These are phyloP conservation scores for Oeneis ivallda DNA, from an alignment of 2,888 invertebrate species.

Conservation along the genomic window DNA sequence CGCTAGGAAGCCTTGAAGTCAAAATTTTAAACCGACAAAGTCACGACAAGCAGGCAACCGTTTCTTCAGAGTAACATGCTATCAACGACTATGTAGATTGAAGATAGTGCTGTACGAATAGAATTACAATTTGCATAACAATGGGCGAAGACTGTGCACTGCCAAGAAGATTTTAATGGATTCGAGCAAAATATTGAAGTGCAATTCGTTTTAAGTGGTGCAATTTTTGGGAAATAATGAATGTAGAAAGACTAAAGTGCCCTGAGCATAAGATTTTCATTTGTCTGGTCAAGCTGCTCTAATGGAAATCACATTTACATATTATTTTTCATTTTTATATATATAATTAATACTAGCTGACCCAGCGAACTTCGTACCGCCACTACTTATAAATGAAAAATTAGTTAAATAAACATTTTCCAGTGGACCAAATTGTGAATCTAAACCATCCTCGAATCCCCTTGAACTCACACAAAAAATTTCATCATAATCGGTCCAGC, in stretches of 20 bases:
- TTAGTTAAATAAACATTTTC: too few relatives aligned
- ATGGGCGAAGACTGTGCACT: not conserved
- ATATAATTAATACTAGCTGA: too few relatives aligned
- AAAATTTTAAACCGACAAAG: not conserved
- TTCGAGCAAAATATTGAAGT: not conserved
- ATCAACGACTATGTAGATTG: conserved; percentile 1
- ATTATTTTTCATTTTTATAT: too few relatives aligned
- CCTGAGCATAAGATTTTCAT: not conserved
- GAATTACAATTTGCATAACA: conserved; percentile 1
- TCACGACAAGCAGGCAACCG: not conserved
- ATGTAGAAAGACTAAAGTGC: too few relatives aligned
- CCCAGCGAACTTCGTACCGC: too few relatives aligned
- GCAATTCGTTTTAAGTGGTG: not conserved
- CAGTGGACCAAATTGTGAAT: too few relatives aligned
- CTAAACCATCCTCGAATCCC: too few relatives aligned
- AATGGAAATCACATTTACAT: too few relatives aligned
- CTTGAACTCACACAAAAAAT: too few relatives aligned
- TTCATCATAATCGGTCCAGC: too few relatives aligned
- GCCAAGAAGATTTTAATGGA: not conserved
- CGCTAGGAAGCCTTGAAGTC: not conserved
- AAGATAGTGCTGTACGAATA: conserved; percentile 5
- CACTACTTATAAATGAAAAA: too few relatives aligned
- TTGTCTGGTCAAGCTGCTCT: too few relatives aligned
- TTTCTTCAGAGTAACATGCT: not conserved
- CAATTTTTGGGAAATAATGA: not conserved